Evolutionary conservation across 1,140 invertebrate species (phyloP), one percentile per base, ranked within the genome.

Genomic region (Sipha flava): DNA sequence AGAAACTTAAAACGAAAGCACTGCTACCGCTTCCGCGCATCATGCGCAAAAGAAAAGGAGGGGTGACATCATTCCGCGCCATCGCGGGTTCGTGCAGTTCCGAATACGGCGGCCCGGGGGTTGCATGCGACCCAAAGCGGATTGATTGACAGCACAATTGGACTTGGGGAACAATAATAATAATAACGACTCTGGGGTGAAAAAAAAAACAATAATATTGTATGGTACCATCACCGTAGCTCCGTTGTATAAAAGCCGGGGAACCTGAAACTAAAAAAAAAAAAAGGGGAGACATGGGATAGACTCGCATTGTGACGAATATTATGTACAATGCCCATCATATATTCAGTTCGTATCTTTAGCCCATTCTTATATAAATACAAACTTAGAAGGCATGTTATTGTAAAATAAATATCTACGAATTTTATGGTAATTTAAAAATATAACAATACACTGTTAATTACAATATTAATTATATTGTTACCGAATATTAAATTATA

Each of bases 71-170:
- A 70, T 70, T 70, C 14, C 40, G 6, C 21, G 16, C 37, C 62
- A 66, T 47, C 40, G 37, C 10, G 64, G 21, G 37, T 43, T 43
- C 37, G 37, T 66, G 64, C 40, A 66, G 37, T 66, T 66, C 43
- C 34, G 37, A 23, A 23, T n/a, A 29, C 7, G 26, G 57, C n/a
- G 29, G 23, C 16, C 40, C 40, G 66, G 26, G 66, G 43, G 64
- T 68, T 45, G 40, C 64, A 45, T 23, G 23, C 64, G 21, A 23
- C 40, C 23, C 26, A 70, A 70, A 29, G 37, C 23, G 40, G 40
- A 47, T 70, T 70, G 66, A 70, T 70, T 70, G 66, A 70, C 66
- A 70, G 66, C 66, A 70, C 66, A 70, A 70, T 70, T 23, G 66
- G 7, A 70, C 40, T 70, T 18, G 18, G 66, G 66, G 66, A 70